Percentiles rank a stretch among this genome's conserved stretches.
These are phyloP conservation scores for Lymantria monacha DNA, from an alignment of 2,888 invertebrate genomes.

Conservation along the genomic window DNA sequence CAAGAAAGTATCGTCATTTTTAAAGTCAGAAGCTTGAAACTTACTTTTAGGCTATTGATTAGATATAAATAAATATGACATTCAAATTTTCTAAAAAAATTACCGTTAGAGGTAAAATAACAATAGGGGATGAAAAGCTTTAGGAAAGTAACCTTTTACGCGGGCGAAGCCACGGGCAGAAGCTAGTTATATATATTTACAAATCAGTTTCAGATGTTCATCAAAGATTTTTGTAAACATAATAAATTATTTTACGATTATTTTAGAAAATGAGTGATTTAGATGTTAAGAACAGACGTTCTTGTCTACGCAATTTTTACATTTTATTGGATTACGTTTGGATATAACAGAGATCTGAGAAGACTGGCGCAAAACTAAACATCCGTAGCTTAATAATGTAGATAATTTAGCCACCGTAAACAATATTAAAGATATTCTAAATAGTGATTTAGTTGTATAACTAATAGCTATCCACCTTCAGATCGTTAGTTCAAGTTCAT, in stretches of 20 bases:
- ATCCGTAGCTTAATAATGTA: not conserved
- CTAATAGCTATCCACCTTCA: too few species aligned
- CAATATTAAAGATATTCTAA: not conserved
- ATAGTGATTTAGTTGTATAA: too few species aligned
- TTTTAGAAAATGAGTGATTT: not conserved
- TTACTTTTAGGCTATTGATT: too few species aligned
- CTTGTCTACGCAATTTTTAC: not conserved
- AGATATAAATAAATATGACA: too few species aligned
- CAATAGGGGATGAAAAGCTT: too few species aligned
- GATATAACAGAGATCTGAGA: conserved; percentile 2
- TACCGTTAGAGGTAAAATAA: too few species aligned
- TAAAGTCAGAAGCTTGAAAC: too few species aligned
- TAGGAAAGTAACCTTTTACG: too few species aligned
- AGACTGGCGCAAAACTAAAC: not conserved
- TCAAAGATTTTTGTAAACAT: conserved; percentile 9
- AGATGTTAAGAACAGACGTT: not conserved
- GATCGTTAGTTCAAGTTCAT: too few species aligned
- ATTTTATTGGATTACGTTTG: not conserved
- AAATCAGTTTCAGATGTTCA: not conserved
- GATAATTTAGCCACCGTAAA: not conserved
- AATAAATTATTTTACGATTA: not conserved
- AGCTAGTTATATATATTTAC: not conserved
- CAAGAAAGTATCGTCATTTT: too few species aligned
- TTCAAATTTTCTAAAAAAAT: too few species aligned
- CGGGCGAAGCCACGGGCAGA: too few species aligned